These are phyloP conservation scores for Caenorhabditis briggsae DNA, from an alignment of 1,140 invertebrate species.

Conservation along the genomic window DNA sequence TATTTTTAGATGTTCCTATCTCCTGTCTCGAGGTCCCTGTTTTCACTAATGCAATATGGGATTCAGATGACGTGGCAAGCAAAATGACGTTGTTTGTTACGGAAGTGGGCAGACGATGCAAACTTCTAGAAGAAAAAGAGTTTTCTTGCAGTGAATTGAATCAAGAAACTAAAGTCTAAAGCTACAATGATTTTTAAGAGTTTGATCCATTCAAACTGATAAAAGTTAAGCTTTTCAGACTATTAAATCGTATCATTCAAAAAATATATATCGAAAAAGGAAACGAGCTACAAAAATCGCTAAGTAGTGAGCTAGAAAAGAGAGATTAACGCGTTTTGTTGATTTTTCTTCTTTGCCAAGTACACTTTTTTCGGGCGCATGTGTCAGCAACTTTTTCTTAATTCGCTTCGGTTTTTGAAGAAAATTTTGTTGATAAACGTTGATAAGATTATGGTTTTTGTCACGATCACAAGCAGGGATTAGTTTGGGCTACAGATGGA, in stretches of 20 bases:
- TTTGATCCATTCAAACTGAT: not conserved
- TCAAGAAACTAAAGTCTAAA: too few relatives aligned
- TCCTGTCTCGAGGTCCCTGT: not conserved
- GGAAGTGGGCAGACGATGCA: too few relatives aligned
- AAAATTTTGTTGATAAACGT: not conserved
- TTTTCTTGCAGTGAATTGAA: too few relatives aligned
- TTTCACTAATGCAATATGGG: not conserved
- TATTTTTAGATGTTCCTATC: too few relatives aligned
- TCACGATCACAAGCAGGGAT: slow-evolving; percentile 29
- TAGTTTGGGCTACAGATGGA: not conserved
- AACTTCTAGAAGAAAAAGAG: too few relatives aligned
- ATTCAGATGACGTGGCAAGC: not conserved
- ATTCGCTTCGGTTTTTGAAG: not conserved
- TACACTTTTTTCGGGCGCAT: not conserved
- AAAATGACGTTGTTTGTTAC: not conserved
- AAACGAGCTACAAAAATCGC: not conserved
- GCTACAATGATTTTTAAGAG: not conserved
- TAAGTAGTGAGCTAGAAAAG: not conserved
- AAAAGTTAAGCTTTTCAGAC: too few relatives aligned
- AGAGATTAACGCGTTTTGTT: too few relatives aligned
- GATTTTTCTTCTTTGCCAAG: not conserved
- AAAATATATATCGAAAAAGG: too few relatives aligned
- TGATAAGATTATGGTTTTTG: slow-evolving; percentile 46
- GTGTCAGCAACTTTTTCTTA: slow-evolving; percentile 31
- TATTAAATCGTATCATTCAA: too few relatives aligned